Base-by-base conservation (phyloP, 2,797 vertebrate genomes). In the Phylloscopus collybita region DNA sequence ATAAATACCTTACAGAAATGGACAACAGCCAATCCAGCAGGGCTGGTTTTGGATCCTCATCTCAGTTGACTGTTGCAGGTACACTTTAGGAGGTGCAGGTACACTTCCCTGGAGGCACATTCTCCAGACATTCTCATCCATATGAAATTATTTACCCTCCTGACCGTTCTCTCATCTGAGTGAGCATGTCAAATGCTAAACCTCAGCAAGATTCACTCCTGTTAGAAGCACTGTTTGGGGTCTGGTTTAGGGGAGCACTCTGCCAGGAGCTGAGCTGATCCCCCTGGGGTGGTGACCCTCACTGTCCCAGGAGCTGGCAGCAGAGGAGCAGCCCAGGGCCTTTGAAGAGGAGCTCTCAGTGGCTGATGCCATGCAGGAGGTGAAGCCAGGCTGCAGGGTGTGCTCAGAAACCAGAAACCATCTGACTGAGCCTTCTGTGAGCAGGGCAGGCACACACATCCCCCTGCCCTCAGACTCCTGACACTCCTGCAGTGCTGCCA, bases 361-460 rank as follows among this genome's bases (percentile, higher is more conserved):
- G 5, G 9, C 32, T 4, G 32, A 8, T 10, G 42, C 26, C 69
- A 3, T 40, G 19, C 36, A 36, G 54, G 8, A 54, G 29, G 15
- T 10, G 44, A 12, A 53, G 50, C 36, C 5, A 70, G 34, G 16
- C 50, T 54, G 45, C 61, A 59, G 42, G 4, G 13, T 2, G 3
- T 26, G 50, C 14, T 47, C 16, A 13, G 60, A n/a, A n/a, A 13
- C 36, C 14, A 17, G 19, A 56, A 79, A 20, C 2, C 1, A 47
- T 8, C 38, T 20, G 38, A 38, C 38, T 1, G 19, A 23, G 12
- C 6, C 36, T 36, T 16, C 44, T 38, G 17, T 10, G 50, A 23
- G 15, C 2, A 56, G n/a, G 16, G 16, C 6, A 65, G 45, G 53
- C 32, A 12, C 16, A 18, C 4, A 6, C 0, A 22, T 42, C 32